phyloP scores from a whole-genome alignment of 2,888 invertebrate species.

The Drosophila mulleri region DNA sequence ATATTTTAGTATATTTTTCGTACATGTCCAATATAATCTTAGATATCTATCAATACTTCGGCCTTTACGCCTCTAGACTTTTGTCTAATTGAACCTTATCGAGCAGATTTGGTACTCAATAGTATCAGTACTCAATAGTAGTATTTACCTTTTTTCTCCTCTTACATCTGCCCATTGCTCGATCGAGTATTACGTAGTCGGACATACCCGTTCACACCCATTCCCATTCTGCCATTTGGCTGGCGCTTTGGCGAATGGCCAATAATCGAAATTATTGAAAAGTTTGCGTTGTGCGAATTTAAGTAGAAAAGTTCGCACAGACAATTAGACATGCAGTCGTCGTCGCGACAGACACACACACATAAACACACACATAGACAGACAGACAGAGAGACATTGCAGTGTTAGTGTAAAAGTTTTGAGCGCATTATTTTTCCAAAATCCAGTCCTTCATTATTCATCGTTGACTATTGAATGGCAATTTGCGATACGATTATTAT shows the following conservation, averaged over 20 bases:
- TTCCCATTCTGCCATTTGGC: conserved; percentile 17
- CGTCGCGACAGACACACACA: conserved; percentile 40
- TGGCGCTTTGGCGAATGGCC: conserved; percentile 78
- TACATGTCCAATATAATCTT: too few species aligned
- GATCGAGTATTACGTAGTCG: not conserved
- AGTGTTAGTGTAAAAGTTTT: conserved; percentile 50
- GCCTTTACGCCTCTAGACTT: too few species aligned
- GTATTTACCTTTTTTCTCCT: too few species aligned
- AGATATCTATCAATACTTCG: too few species aligned
- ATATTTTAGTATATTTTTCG: too few species aligned
- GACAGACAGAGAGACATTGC: conserved; percentile 54
- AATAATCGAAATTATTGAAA: conserved; percentile 84
- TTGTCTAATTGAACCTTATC: too few species aligned
- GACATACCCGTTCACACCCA: not conserved
- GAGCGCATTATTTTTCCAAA: conserved; percentile 49
- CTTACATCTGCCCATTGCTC: not conserved
- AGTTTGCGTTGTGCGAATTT: conserved; percentile 76
- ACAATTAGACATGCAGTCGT: conserved; percentile 74
- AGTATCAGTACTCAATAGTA: too few species aligned
- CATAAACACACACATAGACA: not conserved
- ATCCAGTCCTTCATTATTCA: not conserved
- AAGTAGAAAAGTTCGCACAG: conserved; percentile 72
- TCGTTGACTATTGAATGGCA: conserved; percentile 42
- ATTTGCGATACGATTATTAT: conserved; percentile 44
- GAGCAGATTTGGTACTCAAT: too few species aligned